Conservation (phyloP, 2,113 vertebrate genomes). For the Tragulus kanchil region DNA sequence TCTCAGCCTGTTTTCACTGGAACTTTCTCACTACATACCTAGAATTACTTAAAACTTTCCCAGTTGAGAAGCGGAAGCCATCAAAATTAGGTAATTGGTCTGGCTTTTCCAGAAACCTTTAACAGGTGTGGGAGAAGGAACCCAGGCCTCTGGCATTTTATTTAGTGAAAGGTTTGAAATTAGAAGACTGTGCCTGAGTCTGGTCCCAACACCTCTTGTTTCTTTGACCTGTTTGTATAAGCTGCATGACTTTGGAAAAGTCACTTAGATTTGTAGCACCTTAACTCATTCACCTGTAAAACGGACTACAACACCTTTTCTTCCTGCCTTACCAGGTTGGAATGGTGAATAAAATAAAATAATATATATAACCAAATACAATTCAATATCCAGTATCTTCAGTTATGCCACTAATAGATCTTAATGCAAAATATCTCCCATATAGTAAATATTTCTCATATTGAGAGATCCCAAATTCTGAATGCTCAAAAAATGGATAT, state of each 20-base stretch:
- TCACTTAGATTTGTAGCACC: neutral
- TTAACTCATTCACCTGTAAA: neutral
- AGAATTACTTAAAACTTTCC: constrained; percentile 25
- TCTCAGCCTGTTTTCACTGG: neutral
- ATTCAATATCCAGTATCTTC: neutral
- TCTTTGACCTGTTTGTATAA: neutral
- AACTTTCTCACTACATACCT: constrained; percentile 47
- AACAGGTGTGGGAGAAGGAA: constrained; percentile 64
- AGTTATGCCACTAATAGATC: neutral
- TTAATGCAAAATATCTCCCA: neutral
- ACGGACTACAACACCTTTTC: neutral
- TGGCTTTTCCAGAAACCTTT: constrained; percentile 30
- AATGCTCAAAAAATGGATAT: neutral
- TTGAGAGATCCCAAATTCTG: neutral
- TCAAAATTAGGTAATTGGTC: constrained; percentile 47
- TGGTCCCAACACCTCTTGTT: neutral
- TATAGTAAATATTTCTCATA: neutral
- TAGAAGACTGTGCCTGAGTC: neutral
- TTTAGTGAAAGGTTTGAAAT: constrained; percentile 5
- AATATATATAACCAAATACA: neutral
- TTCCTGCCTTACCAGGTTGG: neutral
- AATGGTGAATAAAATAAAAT: constrained; percentile 4
- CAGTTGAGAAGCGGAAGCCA: constrained; percentile 32
- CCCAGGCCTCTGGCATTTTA: constrained; percentile 50
- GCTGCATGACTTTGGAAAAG: neutral